These are phyloP conservation scores for Corythoichthys intestinalis DNA, from an alignment of 2,113 vertebrate species.

Conservation along the genomic window DNA sequence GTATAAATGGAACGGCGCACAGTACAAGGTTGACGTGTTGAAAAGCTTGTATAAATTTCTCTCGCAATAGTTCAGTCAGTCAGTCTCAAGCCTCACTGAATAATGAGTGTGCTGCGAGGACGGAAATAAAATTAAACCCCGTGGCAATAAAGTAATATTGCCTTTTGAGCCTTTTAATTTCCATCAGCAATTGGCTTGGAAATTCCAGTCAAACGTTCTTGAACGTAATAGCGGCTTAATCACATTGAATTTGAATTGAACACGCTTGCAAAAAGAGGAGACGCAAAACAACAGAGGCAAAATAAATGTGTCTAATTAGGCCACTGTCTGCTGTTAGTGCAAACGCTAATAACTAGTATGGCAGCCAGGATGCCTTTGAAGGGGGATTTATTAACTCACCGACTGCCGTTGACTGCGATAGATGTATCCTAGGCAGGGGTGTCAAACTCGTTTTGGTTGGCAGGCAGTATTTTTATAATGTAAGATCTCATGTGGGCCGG, in stretches of 20 bases:
- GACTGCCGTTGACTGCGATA: too few species aligned
- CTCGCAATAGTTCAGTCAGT: conserved; percentile 23
- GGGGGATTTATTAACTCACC: conserved; percentile 25
- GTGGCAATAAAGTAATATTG: conserved; percentile 36
- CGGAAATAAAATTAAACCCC: conserved; percentile 45
- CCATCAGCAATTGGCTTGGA: conserved; percentile 34
- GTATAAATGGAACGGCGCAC: conserved; percentile 5
- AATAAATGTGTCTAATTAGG: conserved; percentile 4
- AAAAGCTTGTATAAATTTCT: conserved; percentile 17
- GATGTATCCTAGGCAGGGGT: too few species aligned
- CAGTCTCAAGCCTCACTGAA: conserved; percentile 18
- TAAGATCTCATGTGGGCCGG: too few species aligned
- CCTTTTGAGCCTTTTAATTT: conserved; percentile 39
- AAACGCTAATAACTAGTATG: conserved; percentile 38
- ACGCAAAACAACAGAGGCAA: not conserved
- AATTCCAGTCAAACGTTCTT: conserved; percentile 32
- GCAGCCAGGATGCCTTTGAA: conserved; percentile 32
- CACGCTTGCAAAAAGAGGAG: conserved; percentile 4
- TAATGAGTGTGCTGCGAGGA: conserved; percentile 20
- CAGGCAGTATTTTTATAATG: too few species aligned
- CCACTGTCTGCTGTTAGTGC: conserved; percentile 26
- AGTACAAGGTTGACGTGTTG: conserved; percentile 10
- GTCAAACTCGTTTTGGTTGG: too few species aligned
- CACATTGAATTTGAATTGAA: conserved; percentile 31
- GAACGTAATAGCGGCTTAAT: conserved; percentile 21